Evolutionary conservation across 2,113 vertebrate species (phyloP), one percentile per base, ranked within the genome.

Genomic region (Eidolon helvum): DNA sequence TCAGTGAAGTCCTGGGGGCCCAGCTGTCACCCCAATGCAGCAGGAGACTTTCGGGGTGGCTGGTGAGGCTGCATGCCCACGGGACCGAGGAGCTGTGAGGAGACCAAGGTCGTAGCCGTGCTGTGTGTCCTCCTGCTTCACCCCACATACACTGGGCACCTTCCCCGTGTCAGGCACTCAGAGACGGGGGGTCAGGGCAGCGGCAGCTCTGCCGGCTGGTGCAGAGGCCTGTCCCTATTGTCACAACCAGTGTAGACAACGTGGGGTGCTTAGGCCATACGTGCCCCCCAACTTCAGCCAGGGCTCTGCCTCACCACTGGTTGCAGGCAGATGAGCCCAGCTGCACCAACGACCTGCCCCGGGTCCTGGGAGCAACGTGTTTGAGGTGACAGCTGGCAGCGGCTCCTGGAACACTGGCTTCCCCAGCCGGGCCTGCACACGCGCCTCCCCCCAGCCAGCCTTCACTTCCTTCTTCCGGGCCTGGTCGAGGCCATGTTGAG

Each of bases 231-330:
- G 14, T 43, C 38, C 26, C 24, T 38, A 4, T 14, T 24, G 11
- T 48, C 28, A 55, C 0, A 22, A 50, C 19, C 12, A 10, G 26
- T 19, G 7, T 21, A 59, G 71, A 66, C 6, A 7, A 14, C 10
- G 48, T 28, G n/a, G 11, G 28, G 8, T 2, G 12, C 26, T 26
- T 14, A 5, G 26, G n/a, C 5, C 21, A 0, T 22, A 8, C 24
- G 18, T 50, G 18, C 2, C 69, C 38, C 0, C 40, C 2, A 21
- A 43, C 26, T 45, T 35, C 30, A 21, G 15, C 84, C 43, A 78
- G 48, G 26, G 35, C 16, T 55, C 9, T 26, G 65, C 19, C 30
- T 50, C 21, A 10, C 35, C 26, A 30, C 7, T 18, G 33, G 16
- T 19, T 5, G 18, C 74, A n/a, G 74, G 74, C 50, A 11, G 45